Conservation (phyloP, 2,797 vertebrate species). For the Enteromius thamalakanensis region DNA sequence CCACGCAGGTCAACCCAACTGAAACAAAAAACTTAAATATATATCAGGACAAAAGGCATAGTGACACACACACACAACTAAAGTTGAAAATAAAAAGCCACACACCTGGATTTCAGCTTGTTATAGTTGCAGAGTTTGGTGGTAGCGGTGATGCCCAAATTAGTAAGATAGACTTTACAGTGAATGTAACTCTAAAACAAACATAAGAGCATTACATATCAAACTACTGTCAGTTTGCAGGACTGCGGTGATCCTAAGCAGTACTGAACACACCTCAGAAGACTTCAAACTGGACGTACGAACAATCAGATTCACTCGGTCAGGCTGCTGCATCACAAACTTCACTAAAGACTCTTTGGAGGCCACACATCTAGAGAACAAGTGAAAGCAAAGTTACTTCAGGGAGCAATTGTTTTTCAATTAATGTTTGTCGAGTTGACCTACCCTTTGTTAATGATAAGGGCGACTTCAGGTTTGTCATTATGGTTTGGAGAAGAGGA, state of each 20-base stretch:
- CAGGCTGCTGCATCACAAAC: slow-evolving; percentile 59
- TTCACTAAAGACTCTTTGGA: slow-evolving; percentile 56
- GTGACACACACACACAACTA: no score
- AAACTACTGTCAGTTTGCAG: not conserved
- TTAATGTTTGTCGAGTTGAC: rapidly evolving
- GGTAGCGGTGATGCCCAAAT: slow-evolving; percentile 55
- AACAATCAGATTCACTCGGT: slow-evolving; percentile 66
- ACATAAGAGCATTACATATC: not conserved
- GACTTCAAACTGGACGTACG: slow-evolving; percentile 62
- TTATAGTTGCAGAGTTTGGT: slow-evolving; percentile 77
- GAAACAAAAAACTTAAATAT: not conserved
- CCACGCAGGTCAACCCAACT: slow-evolving; percentile 74
- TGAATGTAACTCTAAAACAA: slow-evolving; percentile 70
- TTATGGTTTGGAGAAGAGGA: slow-evolving; percentile 61
- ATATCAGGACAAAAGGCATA: no score
- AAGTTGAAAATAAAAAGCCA: no score
- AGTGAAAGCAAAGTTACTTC: not conserved
- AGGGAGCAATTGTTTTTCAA: rapidly evolving
- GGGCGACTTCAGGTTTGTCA: slow-evolving; percentile 47
- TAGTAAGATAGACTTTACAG: slow-evolving; percentile 68
- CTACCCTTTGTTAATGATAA: slow-evolving; percentile 75
- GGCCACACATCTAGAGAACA: slow-evolving; percentile 66
- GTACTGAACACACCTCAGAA: slow-evolving; percentile 61
- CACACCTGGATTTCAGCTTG: slow-evolving; percentile 63
- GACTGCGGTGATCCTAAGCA: rapidly evolving